Evolutionary conservation across 1,140 invertebrate species (phyloP), one percentile per base, ranked within the genome.

Genomic region (Octopus bimaculoides): DNA sequence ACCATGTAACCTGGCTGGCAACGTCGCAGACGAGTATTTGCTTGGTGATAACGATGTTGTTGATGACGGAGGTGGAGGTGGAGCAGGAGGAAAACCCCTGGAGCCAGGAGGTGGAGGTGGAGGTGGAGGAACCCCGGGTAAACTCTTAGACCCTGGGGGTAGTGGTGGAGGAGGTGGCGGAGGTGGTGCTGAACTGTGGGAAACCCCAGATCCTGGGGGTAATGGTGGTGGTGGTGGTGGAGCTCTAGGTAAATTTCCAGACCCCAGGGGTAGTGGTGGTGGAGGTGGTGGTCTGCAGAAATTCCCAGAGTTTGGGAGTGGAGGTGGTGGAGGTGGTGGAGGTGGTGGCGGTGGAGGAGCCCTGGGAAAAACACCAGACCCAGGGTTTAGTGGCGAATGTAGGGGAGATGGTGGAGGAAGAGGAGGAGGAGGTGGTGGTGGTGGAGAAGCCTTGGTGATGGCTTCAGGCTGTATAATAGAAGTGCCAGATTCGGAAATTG

Each of bases 151-250:
- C 10, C 61, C 61, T 14, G 10, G 10, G 61, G 10, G 10, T 66
- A 80, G 80, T 41, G 84, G 85, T 0, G 84, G 85, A 20, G 83
- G 83, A 41, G 83, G 84, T 10, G 76, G 81, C 10, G 89, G 87
- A 14, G 87, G 87, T 1, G 79, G 81, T 73, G 77, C 52, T 55
- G 69, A 54, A 12, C 14, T 5, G 5, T 20, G 17, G 14, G 8
- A 14, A 8, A 9, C 14, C 5, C 9, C 9, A 6, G 66, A 20
- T 0, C 17, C 17, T 6, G 66, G 66, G 6, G 66, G 66, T 12
- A 17, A 20, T 26, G 80, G 71, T 61, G 83, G 82, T 52, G 81
- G 77, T 54, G 81, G 78, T 26, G 86, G 83, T 7, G 81, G 83
- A 26, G 81, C 52, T 78, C 76, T 61, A 79, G 78, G 12, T 80